phyloP scores from a whole-genome alignment of 2,888 invertebrate species.

The Maniola hyperantus region DNA sequence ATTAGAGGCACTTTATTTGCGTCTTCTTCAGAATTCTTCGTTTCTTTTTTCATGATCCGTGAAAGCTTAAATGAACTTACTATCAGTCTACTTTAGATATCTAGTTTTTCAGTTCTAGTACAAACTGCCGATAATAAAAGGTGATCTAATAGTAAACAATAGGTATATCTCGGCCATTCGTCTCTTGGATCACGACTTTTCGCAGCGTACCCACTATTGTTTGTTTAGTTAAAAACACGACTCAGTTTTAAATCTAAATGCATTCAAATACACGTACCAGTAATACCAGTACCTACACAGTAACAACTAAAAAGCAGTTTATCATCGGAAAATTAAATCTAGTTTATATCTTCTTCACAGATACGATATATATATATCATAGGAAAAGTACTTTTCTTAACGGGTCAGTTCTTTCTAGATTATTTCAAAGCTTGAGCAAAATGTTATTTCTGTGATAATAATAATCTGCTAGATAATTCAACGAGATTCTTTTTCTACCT shows the following conservation, averaged over 20 bases:
- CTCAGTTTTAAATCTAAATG: too few relatives aligned
- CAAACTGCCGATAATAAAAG: too few relatives aligned
- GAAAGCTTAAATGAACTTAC: background rate
- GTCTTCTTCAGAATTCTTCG: background rate
- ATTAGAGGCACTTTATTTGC: background rate
- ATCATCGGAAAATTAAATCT: background rate
- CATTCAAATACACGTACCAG: background rate
- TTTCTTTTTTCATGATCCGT: background rate
- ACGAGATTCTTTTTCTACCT: background rate
- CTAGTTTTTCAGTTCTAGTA: background rate
- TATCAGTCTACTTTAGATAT: background rate
- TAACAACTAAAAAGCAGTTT: background rate
- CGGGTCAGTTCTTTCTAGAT: background rate
- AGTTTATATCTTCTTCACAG: background rate
- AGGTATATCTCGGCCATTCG: too few relatives aligned
- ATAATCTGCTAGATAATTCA: background rate
- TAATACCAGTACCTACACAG: too few relatives aligned
- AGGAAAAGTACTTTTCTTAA: background rate
- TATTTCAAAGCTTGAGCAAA: background rate
- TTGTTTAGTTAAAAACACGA: too few relatives aligned
- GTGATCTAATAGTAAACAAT: too few relatives aligned
- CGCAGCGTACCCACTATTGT: too few relatives aligned
- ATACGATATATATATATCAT: slow-evolving; percentile 4
- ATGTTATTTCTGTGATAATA: background rate
- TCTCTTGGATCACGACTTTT: too few relatives aligned